Conservation (phyloP, 1,140 invertebrate genomes). For the Eurosta solidaginis region DNA sequence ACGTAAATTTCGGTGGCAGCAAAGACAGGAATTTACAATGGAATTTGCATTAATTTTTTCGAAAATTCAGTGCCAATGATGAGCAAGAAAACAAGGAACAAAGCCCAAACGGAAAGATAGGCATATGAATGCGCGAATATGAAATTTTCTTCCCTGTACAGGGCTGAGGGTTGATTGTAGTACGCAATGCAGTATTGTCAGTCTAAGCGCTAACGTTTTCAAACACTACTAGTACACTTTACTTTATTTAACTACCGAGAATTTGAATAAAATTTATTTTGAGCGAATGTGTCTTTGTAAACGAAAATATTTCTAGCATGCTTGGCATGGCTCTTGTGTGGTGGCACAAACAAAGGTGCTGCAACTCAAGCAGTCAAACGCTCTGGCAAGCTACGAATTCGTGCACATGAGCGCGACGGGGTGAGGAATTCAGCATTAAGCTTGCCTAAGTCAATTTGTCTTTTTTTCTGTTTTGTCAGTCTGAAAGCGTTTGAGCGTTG, state of each 20-base stretch:
- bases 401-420: not conserved
- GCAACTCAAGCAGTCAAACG: not conserved
- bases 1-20: not conserved
- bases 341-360: not conserved
- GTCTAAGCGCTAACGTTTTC: not conserved
- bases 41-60: slow-evolving; percentile 24
- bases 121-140: not conserved
- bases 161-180: not conserved
- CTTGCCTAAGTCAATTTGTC: not conserved
- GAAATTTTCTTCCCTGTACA: not conserved
- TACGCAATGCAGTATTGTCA: not conserved
- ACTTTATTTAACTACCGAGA: not conserved
- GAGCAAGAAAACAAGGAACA: not conserved
- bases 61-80: not conserved
- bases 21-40: slow-evolving; percentile 8
- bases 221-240: not conserved
- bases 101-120: not conserved
- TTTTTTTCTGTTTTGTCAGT: not conserved
- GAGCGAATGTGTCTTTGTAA: not conserved
- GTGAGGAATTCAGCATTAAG: not conserved
- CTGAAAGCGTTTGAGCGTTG: not conserved
- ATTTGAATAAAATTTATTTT: not conserved
- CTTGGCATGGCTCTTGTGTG: not conserved
- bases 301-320: not conserved
- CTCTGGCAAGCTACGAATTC: too few species aligned